Evolutionary conservation across 2,888 invertebrate species (phyloP), one percentile per base, ranked within the genome.

Genomic region (Itoplectis maculator): DNA sequence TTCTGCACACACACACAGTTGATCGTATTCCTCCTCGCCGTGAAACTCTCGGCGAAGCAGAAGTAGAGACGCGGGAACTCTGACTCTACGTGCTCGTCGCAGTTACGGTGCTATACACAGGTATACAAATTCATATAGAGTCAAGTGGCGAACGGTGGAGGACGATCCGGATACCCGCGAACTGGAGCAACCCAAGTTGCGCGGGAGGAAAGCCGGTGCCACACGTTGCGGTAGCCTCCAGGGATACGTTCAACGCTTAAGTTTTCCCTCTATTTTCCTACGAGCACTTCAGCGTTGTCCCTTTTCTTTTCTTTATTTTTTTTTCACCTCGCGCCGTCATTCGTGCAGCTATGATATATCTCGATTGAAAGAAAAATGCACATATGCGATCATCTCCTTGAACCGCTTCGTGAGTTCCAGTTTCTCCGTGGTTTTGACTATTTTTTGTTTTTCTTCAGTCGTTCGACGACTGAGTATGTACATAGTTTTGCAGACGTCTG

Each of bases 141-240:
- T 35, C 45, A 47, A 35, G 56, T 42, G 15, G 29, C 15, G 47
- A 29, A 15, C 23, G 29, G 5, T 5, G 29, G 29, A 5, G 29
- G 29, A 29, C 29, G 35, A 59, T 35, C 56, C 29, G 56, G 35
- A n/a, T n/a, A 35, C 3, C 35, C 42, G 72, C 54, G 66, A 81
- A 76, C 72, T 76, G 56, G 72, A 59, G 49, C 59, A 40, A 20
- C 59, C 45, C 72, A 35, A 59, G 49, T 66, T 72, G 45, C 42
- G 29, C 29, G 15, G 15, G 49, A 61, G 51, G 45, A 20, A 56
- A 68, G 61, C 40, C 13, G 11, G 63, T 20, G 51, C 45, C 15
- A 29, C 37, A 51, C 20, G 8, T 51, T 51, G 29, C 49, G 7
- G 49, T 49, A 20, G 69, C 20, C 35, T 54, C 51, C 40, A 40